phyloP scores from a whole-genome alignment of 2,888 invertebrate species.

The Ormia ochracea region DNA sequence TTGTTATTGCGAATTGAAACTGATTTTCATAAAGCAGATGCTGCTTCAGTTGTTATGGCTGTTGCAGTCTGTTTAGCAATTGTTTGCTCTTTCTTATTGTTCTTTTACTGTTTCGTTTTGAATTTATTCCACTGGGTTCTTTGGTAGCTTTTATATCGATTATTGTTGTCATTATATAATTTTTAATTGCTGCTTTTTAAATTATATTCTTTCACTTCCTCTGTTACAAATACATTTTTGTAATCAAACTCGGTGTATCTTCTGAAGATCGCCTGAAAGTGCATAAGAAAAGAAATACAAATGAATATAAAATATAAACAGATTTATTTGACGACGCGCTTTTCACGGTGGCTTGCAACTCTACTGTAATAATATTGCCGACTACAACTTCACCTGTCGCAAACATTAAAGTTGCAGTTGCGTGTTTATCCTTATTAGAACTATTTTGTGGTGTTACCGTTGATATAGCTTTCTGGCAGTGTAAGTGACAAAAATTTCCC shows the following conservation, averaged over 20 bases:
- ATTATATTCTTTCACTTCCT: not conserved
- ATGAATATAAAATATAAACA: not conserved
- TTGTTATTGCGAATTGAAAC: conserved; percentile 8
- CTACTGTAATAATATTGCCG: too few relatives aligned
- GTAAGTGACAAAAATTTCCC: too few relatives aligned
- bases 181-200: not conserved
- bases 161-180: conserved; percentile 56
- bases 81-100: conserved; percentile 24
- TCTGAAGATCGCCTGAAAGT: conserved; percentile 5
- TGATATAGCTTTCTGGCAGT: too few relatives aligned
- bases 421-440: too few relatives aligned
- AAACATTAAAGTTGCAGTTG: too few relatives aligned
- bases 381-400: too few relatives aligned
- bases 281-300: not conserved
- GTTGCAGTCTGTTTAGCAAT: conserved; percentile 1
- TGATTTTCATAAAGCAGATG: not conserved
- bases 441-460: too few relatives aligned
- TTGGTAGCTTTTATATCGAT: conserved; percentile 23
- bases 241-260: not conserved
- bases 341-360: too few relatives aligned
- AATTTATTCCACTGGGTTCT: conserved; percentile 5
- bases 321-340: not conserved
- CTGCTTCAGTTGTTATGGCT: conserved; percentile 13
- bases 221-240: not conserved
- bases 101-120: conserved; percentile 27